Conservation (phyloP, 2,888 invertebrate species). For the Drosophila nigritarsus region DNA sequence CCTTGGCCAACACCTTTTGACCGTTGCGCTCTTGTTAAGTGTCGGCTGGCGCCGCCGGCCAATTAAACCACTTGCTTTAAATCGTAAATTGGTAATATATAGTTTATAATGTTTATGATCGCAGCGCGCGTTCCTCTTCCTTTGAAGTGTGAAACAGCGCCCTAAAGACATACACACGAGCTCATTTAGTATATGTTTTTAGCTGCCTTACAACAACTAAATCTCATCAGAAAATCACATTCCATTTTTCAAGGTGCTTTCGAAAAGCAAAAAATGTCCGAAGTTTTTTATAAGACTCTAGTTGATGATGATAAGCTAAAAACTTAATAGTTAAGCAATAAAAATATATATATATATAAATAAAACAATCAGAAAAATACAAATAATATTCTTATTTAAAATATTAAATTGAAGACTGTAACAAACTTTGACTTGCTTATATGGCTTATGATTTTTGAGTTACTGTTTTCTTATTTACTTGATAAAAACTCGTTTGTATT, state of each 20-base stretch:
- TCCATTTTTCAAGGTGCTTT: slow-evolving; percentile 8
- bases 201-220: background rate
- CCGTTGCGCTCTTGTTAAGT: slow-evolving; percentile 33
- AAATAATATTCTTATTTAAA: too few relatives aligned
- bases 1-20: slow-evolving; percentile 65
- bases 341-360: too few relatives aligned
- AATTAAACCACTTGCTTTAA: slow-evolving; percentile 58
- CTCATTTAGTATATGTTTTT: slow-evolving; percentile 23
- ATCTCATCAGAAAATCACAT: background rate
- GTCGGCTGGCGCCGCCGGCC: slow-evolving; percentile 63
- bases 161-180: background rate
- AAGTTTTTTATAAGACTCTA: background rate
- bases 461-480: too few relatives aligned
- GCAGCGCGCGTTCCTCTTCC: background rate
- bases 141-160: slow-evolving; percentile 34
- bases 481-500: too few relatives aligned
- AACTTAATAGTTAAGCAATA: too few relatives aligned
- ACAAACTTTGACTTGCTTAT: too few relatives aligned
- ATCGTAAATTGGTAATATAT: slow-evolving; percentile 18
- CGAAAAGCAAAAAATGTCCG: background rate
- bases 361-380: too few relatives aligned
- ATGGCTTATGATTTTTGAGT: too few relatives aligned
- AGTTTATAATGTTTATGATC: slow-evolving; percentile 31
- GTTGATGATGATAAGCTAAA: background rate
- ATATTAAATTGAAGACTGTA: too few relatives aligned